A percentile compares a stretch with the other conserved stretches of the same genome.
Evolutionary conservation across 2,113 vertebrate species (phyloP).

Genomic region (Clinocottus analis): DNA sequence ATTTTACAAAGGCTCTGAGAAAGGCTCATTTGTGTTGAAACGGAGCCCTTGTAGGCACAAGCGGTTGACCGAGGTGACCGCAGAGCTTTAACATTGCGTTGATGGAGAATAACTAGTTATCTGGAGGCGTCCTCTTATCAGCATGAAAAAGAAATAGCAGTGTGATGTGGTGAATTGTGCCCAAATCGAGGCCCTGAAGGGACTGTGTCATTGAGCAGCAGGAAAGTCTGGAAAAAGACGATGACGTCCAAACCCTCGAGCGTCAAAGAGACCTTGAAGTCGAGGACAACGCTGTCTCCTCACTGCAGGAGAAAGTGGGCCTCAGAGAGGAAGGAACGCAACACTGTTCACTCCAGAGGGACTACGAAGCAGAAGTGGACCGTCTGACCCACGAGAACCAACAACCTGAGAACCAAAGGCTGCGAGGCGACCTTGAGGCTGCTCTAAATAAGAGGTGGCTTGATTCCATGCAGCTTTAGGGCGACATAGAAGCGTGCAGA

Average conservation of each 20-base stretch:
- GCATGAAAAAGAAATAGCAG: neutral
- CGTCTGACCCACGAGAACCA: too few relatives aligned
- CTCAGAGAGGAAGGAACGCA: neutral
- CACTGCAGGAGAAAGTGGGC: neutral
- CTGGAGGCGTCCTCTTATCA: neutral
- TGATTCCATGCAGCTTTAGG: too few relatives aligned
- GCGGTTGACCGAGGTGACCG: neutral
- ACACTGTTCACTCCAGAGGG: neutral
- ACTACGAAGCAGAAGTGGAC: too few relatives aligned
- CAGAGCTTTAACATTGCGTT: neutral
- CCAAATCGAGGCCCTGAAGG: neutral
- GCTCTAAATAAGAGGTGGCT: too few relatives aligned
- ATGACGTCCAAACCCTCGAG: neutral
- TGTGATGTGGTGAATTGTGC: too few relatives aligned
- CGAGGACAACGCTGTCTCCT: neutral
- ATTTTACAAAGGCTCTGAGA: neutral
- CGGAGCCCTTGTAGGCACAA: neutral
- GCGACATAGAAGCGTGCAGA: too few relatives aligned
- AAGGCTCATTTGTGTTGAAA: neutral
- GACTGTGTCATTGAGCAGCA: neutral
- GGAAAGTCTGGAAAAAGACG: neutral
- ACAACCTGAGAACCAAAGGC: neutral
- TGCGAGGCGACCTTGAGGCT: neutral
- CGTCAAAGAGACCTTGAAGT: neutral
- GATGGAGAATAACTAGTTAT: neutral